A percentile compares a stretch with the other conserved stretches of the same genome.
phyloP scores from a whole-genome alignment of 2,797 vertebrate genomes.

The Alcedo atthis region DNA sequence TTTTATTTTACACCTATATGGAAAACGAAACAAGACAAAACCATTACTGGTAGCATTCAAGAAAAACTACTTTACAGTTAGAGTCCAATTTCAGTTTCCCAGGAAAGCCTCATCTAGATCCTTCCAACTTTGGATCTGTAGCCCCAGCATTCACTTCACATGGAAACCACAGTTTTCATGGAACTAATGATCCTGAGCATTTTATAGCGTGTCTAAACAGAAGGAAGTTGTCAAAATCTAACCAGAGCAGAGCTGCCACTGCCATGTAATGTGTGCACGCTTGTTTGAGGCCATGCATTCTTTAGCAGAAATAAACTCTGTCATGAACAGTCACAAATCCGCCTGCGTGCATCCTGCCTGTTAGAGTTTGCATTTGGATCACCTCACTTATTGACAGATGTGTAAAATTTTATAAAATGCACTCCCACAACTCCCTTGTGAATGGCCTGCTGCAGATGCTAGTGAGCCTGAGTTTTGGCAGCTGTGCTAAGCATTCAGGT shows the following conservation, averaged over 20 bases:
- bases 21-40: not conserved
- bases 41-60: not conserved
- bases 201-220: not conserved
- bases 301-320: constrained; percentile 39
- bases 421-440: constrained; percentile 63
- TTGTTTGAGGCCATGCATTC: not conserved
- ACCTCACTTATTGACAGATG: constrained; percentile 62
- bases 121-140: not conserved
- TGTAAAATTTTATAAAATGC: constrained; percentile 66
- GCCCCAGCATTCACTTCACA: not conserved
- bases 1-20: not conserved
- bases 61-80: not conserved
- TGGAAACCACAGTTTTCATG: not conserved
- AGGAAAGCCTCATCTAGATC: not conserved
- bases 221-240: constrained; percentile 7
- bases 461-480: constrained; percentile 52
- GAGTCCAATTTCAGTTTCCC: not conserved
- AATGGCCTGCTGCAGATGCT: constrained; percentile 27
- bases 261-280: constrained; percentile 1
- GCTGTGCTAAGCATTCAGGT: constrained; percentile 38
- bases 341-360: constrained; percentile 31
- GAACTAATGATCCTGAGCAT: not conserved
- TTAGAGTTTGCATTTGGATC: constrained; percentile 61
- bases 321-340: constrained; percentile 36
- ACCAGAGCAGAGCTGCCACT: not conserved